Conservation (phyloP, 2,113 vertebrate genomes). For the Poeciliopsis occidentalis region DNA sequence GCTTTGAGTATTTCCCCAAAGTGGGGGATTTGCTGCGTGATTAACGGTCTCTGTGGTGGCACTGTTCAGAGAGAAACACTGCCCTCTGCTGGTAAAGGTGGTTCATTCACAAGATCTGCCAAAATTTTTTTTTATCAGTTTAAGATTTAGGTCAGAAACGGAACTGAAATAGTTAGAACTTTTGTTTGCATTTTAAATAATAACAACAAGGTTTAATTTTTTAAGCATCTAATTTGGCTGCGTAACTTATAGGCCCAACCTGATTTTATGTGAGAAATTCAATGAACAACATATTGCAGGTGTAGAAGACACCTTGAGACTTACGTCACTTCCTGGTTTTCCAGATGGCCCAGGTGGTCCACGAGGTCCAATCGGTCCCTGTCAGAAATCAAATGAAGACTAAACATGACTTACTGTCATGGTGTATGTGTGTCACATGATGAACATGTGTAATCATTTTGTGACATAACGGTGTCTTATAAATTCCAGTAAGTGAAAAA, state of each 20-base stretch:
- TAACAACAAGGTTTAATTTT: background rate
- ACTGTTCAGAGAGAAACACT: constrained; percentile 12
- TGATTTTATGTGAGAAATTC: background rate
- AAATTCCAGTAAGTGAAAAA: background rate
- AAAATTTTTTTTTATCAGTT: background rate
- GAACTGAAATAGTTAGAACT: background rate
- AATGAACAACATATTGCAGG: background rate
- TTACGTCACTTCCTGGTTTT: constrained; percentile 94
- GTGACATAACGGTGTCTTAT: background rate
- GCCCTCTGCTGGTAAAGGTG: constrained; percentile 35
- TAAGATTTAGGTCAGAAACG: background rate
- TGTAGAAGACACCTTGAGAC: constrained; percentile 43
- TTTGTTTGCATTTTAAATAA: background rate
- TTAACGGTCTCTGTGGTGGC: background rate
- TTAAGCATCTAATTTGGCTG: background rate
- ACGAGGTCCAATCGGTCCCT: constrained; percentile 93
- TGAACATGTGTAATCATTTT: background rate
- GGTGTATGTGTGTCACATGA: background rate
- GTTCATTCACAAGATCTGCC: background rate
- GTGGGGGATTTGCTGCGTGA: background rate
- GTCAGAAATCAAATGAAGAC: constrained; percentile 16
- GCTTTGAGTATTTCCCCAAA: background rate
- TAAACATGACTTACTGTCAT: background rate
- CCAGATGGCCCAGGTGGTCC: constrained; percentile 91
- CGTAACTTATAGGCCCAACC: background rate